Conservation (phyloP, 2,113 vertebrate species). For the Myiozetetes cayanensis region DNA sequence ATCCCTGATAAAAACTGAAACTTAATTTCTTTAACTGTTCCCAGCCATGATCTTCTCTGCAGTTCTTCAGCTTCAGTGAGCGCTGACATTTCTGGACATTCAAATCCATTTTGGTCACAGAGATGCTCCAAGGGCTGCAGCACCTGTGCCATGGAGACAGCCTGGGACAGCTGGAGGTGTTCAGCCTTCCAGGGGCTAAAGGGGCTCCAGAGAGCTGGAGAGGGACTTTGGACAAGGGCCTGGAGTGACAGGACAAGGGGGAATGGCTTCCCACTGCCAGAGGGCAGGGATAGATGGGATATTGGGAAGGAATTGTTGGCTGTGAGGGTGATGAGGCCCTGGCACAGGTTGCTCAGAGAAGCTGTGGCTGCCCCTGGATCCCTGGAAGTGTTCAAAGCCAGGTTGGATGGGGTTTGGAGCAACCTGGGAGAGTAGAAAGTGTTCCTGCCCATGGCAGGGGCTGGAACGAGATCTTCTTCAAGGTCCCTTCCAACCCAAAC, state of each 20-base stretch:
- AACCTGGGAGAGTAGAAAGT: accelerated
- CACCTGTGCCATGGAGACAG: too few species aligned
- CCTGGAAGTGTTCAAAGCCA: not conserved
- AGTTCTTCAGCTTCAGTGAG: not conserved
- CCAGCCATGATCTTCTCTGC: not conserved
- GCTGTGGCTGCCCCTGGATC: not conserved
- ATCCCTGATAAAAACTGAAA: not conserved
- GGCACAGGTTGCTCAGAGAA: not conserved
- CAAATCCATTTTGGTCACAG: accelerated
- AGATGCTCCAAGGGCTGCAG: too few species aligned
- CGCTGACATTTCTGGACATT: accelerated
- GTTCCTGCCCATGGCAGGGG: not conserved
- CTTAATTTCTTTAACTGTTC: not conserved
- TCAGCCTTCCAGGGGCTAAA: too few species aligned
- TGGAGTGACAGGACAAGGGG: too few species aligned
- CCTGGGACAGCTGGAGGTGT: too few species aligned
- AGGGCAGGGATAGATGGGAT: not conserved
- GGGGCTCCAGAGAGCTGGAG: too few species aligned
- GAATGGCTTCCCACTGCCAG: too few species aligned
- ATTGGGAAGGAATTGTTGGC: not conserved
- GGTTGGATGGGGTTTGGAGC: accelerated
- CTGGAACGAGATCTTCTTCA: accelerated
- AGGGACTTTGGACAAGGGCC: too few species aligned
- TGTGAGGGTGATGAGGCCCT: not conserved
- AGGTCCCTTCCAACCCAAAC: not conserved